Percentiles rank a stretch among this genome's conserved stretches.
phyloP scores from a whole-genome alignment of 2,888 invertebrate genomes.

The Thymelicus sylvestris region DNA sequence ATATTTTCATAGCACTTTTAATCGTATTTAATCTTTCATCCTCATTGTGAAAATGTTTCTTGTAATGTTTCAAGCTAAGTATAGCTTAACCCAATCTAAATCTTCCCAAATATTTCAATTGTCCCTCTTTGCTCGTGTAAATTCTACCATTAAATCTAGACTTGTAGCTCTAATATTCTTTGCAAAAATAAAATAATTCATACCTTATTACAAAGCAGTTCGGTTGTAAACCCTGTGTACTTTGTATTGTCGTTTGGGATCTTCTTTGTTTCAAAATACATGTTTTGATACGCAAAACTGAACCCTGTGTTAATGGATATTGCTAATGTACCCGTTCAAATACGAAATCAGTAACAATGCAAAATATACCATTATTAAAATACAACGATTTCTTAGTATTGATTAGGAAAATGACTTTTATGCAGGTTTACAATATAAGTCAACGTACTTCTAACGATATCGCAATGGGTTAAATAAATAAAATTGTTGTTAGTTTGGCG shows the following conservation, averaged over 20 bases:
- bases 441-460: not conserved
- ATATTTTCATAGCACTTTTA: too few species aligned
- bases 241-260: constrained; percentile 2
- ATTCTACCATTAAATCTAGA: constrained; percentile 27
- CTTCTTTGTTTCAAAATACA: not conserved
- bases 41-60: not conserved
- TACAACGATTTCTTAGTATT: not conserved
- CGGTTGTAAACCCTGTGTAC: not conserved
- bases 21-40: not conserved
- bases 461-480: too few species aligned
- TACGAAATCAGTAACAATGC: not conserved
- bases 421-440: not conserved
- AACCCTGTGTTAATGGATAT: constrained; percentile 15
- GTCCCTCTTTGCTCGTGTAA: constrained; percentile 15
- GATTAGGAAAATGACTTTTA: not conserved
- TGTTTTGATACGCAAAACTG: constrained; percentile 8
- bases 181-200: not conserved
- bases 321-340: constrained; percentile 6
- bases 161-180: constrained; percentile 6
- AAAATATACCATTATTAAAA: not conserved
- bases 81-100: constrained; percentile 18
- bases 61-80: constrained; percentile 15
- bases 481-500: too few species aligned
- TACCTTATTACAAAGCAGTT: not conserved
- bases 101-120: constrained; percentile 31